Percentiles rank a stretch among this genome's conserved stretches.
phyloP scores from a whole-genome alignment of 2,888 invertebrate species.

The Xanthia icteritia region DNA sequence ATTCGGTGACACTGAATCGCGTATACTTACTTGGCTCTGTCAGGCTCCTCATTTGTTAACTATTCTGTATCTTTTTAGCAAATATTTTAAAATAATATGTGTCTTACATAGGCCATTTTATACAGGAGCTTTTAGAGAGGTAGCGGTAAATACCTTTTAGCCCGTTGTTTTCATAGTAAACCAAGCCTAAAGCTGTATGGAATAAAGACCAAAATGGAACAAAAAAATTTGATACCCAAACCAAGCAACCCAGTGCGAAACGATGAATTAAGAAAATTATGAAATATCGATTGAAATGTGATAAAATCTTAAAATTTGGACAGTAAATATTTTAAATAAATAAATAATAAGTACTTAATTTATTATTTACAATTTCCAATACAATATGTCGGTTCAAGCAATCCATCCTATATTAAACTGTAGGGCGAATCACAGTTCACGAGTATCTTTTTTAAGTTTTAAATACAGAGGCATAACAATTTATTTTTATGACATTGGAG shows the following conservation, averaged over 20 bases:
- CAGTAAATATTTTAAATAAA: not conserved
- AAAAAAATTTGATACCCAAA: constrained; percentile 52
- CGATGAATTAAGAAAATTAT: constrained; percentile 29
- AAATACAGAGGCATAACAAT: too few species aligned
- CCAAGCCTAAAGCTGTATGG: constrained; percentile 52
- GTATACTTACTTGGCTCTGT: not conserved
- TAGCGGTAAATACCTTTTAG: constrained; percentile 66
- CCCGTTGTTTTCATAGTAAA: constrained; percentile 49
- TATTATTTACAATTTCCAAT: constrained; percentile 25
- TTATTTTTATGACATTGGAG: too few species aligned
- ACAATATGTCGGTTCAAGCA: not conserved
- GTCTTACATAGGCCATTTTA: constrained; percentile 14
- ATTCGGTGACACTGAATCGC: not conserved
- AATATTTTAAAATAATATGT: not conserved
- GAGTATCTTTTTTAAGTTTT: not conserved
- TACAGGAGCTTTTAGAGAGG: constrained; percentile 49
- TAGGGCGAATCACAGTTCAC: not conserved
- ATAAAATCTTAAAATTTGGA: not conserved
- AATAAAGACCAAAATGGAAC: constrained; percentile 55
- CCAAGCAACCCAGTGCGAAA: constrained; percentile 62
- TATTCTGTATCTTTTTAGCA: not conserved
- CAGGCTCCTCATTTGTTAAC: not conserved
- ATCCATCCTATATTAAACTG: not conserved
- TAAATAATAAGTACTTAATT: not conserved
- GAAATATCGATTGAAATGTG: constrained; percentile 11